Base-by-base conservation (phyloP, 2,113 vertebrate genomes). In the Tylochromis polylepis region DNA sequence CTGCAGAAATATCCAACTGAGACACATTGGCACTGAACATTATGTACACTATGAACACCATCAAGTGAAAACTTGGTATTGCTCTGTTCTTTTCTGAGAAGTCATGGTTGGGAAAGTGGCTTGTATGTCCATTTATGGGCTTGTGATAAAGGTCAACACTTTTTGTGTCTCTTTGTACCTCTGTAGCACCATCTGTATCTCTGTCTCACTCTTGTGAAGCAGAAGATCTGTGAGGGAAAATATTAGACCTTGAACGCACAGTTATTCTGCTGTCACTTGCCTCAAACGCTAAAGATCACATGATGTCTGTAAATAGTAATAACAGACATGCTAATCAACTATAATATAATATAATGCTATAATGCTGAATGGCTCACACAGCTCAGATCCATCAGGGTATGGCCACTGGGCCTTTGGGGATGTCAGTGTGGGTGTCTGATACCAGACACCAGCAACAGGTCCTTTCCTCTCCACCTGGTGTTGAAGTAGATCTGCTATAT, bases 401-500 rank as follows among this genome's bases (percentile, higher is more conserved):
- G 65, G 1, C 16, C 3, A 16, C 65, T 70, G n/a, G 65, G 1
- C 8, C 38, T 72, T 46, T 46, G 22, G 20, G 22, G n/a, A 72
- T 46, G 65, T 46, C n/a, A 27, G 3, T 22, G 12, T 43, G 0
- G 36, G 6, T 16, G 36, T 16, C 36, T 24, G 36, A 38, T 70
- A 15, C 36, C 36, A 22, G n/a, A 41, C 36, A 24, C 12, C 41
- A 36, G n/a, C 36, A 70, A 22, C 12, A 24, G 38, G 10, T 43
- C 65, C 38, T 24, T 70, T 22, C 38, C 36, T 22, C 4, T 70
- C n/a, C 38, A 43, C 20, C 18, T 2, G 0, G 34, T 0, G 10
- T 11, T n/a, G 20, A 41, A 8, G 2, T 43, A 8, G 36, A 41
- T 67, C 0, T 0, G 3, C 12, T 6, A 8, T 2, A 70, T 16